Evolutionary conservation across 2,113 vertebrate genomes (phyloP), one percentile per base, ranked within the genome.

Genomic region (Cyanocitta stelleri): DNA sequence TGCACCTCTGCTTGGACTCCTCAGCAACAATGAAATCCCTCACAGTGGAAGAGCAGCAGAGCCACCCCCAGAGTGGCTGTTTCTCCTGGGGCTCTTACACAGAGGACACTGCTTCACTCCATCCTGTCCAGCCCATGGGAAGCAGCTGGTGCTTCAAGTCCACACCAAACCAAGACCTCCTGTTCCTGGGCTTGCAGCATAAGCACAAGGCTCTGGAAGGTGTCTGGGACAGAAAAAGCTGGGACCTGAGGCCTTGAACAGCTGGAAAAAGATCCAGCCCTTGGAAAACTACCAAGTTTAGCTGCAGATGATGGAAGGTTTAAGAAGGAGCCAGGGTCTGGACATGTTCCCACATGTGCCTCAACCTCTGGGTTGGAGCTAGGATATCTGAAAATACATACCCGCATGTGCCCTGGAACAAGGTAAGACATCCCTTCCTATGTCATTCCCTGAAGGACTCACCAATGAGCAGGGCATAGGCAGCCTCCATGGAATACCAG

Each of bases 311-410:
- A 35, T 74, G 37, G 55, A 74, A 81, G 13, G 10, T 15, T 3
- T 35, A 44, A 69, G 49, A 49, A 89, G 56, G 16, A 86, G 16
- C 3, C 61, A 75, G 13, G 9, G 33, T 27, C 85, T 58, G 55
- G 67, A 51, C 9, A 8, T 33, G 17, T 41, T 24, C 9, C 30
- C 0, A 0, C 8, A 10, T 17, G 22, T 1, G 6, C 30, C 21
- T 84, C 73, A 61, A 1, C 32, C 49, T 52, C 46, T 62, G 30
- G 3, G 7, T 4, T 55, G 63, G 48, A 80, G 43, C 58, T 58
- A 73, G 49, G 21, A 85, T 9, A 32, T 37, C 51, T 26, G 24
- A 85, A 92, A 85, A 72, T 23, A 10, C 2, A 1, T 33, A 13
- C 4, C 59, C 52, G 4, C 27, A 33, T 14, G 18, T 0, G 5